These are phyloP conservation scores for Sphaerodactylus townsendi DNA, from an alignment of 2,113 vertebrate genomes.

Conservation along the genomic window DNA sequence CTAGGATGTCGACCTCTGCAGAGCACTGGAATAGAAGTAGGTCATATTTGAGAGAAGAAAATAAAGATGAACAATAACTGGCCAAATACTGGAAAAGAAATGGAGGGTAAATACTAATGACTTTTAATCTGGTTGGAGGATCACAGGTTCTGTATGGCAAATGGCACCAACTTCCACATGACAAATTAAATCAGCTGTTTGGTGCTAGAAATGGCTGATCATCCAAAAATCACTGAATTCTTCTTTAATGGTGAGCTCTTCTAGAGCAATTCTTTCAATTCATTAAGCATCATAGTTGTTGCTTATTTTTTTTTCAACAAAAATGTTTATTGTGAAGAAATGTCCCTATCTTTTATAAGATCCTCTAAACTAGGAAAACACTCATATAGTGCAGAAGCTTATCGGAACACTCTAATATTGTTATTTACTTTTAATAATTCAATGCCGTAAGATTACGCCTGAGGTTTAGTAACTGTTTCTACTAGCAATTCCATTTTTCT, in stretches of 20 bases:
- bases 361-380: conserved; percentile 28
- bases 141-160: neutral
- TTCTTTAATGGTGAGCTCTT: conserved; percentile 28
- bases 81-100: neutral
- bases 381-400: conserved; percentile 43
- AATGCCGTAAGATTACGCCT: neutral
- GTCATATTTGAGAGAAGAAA: neutral
- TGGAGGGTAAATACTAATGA: neutral
- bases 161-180: neutral
- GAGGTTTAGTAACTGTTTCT: conserved; percentile 45
- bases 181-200: too few relatives aligned
- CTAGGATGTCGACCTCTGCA: neutral
- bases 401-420: conserved; percentile 22
- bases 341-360: conserved; percentile 8
- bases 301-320: conserved; percentile 44
- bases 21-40: neutral
- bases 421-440: conserved; percentile 31
- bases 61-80: neutral
- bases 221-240: conserved; percentile 19
- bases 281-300: conserved; percentile 43
- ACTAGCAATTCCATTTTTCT: conserved; percentile 49
- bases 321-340: conserved; percentile 32
- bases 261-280: conserved; percentile 56
- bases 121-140: neutral
- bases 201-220: neutral